Evolutionary conservation across 2,113 vertebrate genomes (phyloP), one percentile per base, ranked within the genome.

Genomic region (Labrus mixtus): DNA sequence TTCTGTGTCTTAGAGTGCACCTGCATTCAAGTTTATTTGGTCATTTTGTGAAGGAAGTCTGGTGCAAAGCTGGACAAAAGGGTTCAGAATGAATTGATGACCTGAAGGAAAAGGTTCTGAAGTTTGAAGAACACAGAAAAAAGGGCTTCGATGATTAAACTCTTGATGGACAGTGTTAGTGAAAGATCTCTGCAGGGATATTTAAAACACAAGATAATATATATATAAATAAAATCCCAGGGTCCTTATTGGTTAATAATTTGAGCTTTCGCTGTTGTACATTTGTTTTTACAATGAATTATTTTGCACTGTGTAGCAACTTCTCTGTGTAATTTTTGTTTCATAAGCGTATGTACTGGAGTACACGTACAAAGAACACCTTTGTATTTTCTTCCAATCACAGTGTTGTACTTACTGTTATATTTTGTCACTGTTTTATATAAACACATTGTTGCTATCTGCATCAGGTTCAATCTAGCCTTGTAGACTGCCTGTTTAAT

Each of bases 341-440:
- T 75, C 17, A 1, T 55, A 39, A 19, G 54, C 39, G 72, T 41
- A 65, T 68, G 61, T 76, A 23, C 60, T 17, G 22, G 33, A 46
- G 13, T 3, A 51, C 11, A 68, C 37, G 45, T 11, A 55, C 46
- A 77, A 43, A 64, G 17, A 73, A 8, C 43, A 73, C 29, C 67
- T 78, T 68, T 86, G 51, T 87, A 89, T 87, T 82, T 79, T 89
- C 87, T 85, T 73, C 76, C 43, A 66, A 71, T 43, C 68, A 33
- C 29, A 73, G 72, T 58, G 17, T 81, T 87, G 59, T 83, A 62
- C 76, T 67, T 78, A 57, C 63, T 84, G 72, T 87, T 79, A 78
- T 66, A 85, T 87, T 56, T 57, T 83, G 45, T 54, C 57, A 59
- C 9, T 43, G 58, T 59, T 63, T 6, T 71, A 61, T 74, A 59